phyloP scores from a whole-genome alignment of 2,113 vertebrate species.

The Thinocorus orbignyianus region DNA sequence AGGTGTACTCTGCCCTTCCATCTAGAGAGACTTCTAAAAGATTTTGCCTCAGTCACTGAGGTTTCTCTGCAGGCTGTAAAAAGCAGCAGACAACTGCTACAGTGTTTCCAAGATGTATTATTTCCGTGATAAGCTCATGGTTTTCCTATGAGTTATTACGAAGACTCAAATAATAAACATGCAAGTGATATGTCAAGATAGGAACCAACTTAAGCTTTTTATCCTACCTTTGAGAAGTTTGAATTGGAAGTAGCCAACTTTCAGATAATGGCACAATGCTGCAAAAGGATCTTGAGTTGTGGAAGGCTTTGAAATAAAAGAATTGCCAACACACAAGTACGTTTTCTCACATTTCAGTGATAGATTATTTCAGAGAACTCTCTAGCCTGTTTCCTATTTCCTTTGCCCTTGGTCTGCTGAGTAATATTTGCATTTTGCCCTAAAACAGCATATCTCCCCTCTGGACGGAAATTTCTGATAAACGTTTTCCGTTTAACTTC shows the following conservation, averaged over 20 bases:
- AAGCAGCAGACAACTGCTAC: background rate
- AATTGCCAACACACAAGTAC: background rate
- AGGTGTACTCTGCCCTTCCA: background rate
- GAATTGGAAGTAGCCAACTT: background rate
- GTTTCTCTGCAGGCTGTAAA: background rate
- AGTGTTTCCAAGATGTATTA: background rate
- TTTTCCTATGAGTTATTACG: constrained; percentile 41
- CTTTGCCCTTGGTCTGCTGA: constrained; percentile 60
- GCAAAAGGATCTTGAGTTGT: background rate
- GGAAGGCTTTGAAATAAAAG: background rate
- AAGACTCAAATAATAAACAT: constrained; percentile 29
- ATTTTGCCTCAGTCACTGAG: background rate
- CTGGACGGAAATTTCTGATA: constrained; percentile 57
- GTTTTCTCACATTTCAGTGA: constrained; percentile 50
- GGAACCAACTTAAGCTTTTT: constrained; percentile 12
- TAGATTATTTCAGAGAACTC: constrained; percentile 48
- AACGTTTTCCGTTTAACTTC: constrained; percentile 60
- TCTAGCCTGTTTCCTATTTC: constrained; percentile 61
- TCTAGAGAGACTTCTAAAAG: background rate
- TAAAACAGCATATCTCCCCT: constrained; percentile 5
- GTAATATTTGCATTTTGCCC: constrained; percentile 67
- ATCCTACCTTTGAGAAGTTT: constrained; percentile 27
- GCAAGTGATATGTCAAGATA: background rate
- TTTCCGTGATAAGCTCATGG: background rate
- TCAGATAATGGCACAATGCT: background rate